Evolutionary conservation across 2,113 vertebrate species (phyloP).

Genomic region (Ceyx melanurus): DNA sequence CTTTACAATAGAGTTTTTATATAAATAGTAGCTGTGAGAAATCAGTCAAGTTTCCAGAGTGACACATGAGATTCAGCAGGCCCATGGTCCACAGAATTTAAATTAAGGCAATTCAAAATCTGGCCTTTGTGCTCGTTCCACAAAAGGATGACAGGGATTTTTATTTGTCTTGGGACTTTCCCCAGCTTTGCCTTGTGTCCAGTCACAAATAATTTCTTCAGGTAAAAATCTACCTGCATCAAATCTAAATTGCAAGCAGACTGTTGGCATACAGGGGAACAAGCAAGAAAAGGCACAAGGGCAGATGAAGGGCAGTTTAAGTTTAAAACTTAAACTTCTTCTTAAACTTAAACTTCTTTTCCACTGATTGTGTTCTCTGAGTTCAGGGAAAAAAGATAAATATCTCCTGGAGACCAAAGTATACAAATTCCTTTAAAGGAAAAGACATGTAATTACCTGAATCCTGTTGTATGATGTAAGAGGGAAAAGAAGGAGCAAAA

Average conservation of each 20-base stretch:
- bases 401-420: neutral
- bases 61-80: constrained; percentile 26
- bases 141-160: constrained; percentile 21
- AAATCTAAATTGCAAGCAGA: neutral
- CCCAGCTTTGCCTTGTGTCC: neutral
- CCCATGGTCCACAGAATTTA: constrained; percentile 40
- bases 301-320: neutral
- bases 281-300: neutral
- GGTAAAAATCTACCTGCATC: constrained; percentile 18
- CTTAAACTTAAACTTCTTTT: neutral
- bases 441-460: neutral
- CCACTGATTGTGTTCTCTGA: neutral
- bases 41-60: constrained; percentile 10
- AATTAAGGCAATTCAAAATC: constrained; percentile 38
- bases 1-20: constrained; percentile 7
- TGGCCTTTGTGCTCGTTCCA: neutral
- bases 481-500: neutral
- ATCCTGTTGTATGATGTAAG: neutral
- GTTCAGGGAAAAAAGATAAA: neutral
- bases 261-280: neutral
- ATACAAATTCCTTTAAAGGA: neutral
- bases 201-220: neutral
- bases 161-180: constrained; percentile 27
- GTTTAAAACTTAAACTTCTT: neutral
- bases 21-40: constrained; percentile 44